Evolutionary conservation across 2,113 vertebrate genomes (phyloP), one percentile per base, ranked within the genome.

Genomic region (Promerops cafer): DNA sequence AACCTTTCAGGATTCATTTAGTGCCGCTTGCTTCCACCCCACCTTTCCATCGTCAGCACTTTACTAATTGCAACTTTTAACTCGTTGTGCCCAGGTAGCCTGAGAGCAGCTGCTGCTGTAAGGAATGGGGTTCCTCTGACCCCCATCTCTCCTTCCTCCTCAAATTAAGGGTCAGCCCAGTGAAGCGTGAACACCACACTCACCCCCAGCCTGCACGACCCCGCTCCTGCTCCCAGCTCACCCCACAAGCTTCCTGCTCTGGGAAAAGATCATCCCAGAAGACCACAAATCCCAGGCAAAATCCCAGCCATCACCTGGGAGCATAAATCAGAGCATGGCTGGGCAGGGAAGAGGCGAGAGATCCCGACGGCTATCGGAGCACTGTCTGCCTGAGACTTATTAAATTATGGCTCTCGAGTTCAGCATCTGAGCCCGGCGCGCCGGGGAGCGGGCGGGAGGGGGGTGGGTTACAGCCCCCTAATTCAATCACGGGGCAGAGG

Each of bases 1-100:
- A 96, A 97, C 90, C 95, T 97, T 96, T 97, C 87, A 56, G 93
- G 85, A 97, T 97, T 96, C 95, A 80, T 96, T 91, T 87, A 90
- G 83, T 9, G 7, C 87, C 6, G 20, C 83, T 93, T 24, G 17
- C 37, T 78, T 92, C 90, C 90, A 76, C 21, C 64, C 71, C 90
- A 82, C 84, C 66, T 94, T 83, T 45, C 92, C 79, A n/a, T 30
- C 21, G 22, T 92, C 95, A 96, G 92, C 44, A 45, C 76, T 35
- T 39, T 31, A 17, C 90, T 97, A 94, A 96, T 84, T 92, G 91
- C 82, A 85, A 65, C 74, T 94, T 89, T 82, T 70, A 83, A 77
- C 91, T 85, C 83, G 0, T 91, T 82, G 83, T 26, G 31, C 54
- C 63, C 83, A 31, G 74, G 70, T 75, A 88, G 60, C 44, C 42